phyloP scores from a whole-genome alignment of 1,140 invertebrate genomes.

The Ceratitis capitata region DNA sequence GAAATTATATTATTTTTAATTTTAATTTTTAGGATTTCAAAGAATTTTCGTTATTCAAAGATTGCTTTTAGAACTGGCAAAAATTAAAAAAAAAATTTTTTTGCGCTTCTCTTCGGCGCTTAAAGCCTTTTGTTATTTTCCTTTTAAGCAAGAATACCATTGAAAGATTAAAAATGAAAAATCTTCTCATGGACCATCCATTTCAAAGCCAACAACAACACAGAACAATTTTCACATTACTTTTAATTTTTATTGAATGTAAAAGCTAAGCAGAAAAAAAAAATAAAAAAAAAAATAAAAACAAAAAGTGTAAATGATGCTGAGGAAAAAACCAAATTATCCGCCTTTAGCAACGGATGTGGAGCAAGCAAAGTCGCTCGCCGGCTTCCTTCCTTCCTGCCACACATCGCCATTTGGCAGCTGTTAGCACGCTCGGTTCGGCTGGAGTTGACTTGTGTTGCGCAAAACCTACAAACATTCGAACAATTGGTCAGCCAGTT shows the following conservation, averaged over 20 bases:
- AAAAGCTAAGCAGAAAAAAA: not conserved
- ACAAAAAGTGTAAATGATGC: not conserved
- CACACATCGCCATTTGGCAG: not conserved
- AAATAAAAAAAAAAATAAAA: not conserved
- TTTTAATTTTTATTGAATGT: not conserved
- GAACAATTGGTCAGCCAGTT: not conserved
- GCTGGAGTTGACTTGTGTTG: no score
- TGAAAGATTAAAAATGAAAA: not conserved
- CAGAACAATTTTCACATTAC: not conserved
- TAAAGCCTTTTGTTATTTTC: no score
- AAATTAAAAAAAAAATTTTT: no score
- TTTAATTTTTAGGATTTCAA: no score
- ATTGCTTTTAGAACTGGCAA: no score
- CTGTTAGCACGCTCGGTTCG: not conserved
- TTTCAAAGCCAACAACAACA: not conserved
- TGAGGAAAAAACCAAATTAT: not conserved
- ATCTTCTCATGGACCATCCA: not conserved
- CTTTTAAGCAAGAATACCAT: no score
- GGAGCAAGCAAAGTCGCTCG: not conserved
- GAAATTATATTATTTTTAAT: no score
- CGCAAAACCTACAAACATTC: not conserved
- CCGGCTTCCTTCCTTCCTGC: not conserved
- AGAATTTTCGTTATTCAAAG: no score
- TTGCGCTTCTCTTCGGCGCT: no score
- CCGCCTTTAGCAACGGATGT: not conserved